Conservation (phyloP, 2,888 invertebrate species). For the Drosophila emarginata region DNA sequence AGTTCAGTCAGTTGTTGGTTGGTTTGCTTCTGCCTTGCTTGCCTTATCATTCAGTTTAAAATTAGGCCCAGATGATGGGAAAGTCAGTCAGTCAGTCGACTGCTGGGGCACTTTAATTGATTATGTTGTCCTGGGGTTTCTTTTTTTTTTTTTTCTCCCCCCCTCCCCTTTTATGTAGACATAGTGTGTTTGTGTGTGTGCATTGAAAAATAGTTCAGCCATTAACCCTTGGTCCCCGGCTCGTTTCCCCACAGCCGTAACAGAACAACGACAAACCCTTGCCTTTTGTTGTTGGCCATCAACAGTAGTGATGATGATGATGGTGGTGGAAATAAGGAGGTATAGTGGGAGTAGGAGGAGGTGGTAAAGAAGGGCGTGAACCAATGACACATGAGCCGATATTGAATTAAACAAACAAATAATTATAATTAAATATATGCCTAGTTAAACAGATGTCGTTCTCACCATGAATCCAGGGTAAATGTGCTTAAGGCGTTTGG, state of each 20-base stretch:
- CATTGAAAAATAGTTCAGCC: slow-evolving; percentile 14
- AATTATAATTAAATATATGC: slow-evolving; percentile 71
- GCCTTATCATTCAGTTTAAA: neutral
- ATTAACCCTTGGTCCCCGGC: slow-evolving; percentile 25
- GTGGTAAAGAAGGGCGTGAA: neutral
- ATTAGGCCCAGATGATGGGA: neutral
- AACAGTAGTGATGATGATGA: too few relatives aligned
- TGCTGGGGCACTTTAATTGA: slow-evolving; percentile 2
- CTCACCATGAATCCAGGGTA: slow-evolving; percentile 72
- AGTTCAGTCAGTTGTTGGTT: slow-evolving; percentile 9
- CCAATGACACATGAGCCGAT: slow-evolving; percentile 20
- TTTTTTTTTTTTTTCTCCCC: neutral
- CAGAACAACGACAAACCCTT: slow-evolving; percentile 10
- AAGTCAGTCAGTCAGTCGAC: neutral
- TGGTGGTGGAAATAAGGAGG: slow-evolving; percentile 3
- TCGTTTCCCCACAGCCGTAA: neutral
- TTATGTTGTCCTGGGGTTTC: neutral
- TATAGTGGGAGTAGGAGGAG: neutral
- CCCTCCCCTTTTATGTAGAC: neutral
- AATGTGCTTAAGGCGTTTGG: slow-evolving; percentile 47
- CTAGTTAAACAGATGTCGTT: slow-evolving; percentile 62
- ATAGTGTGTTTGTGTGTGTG: too few relatives aligned
- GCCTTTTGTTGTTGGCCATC: neutral
- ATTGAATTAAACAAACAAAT: slow-evolving; percentile 66
- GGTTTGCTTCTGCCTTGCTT: neutral